A percentile compares a stretch with the other conserved stretches of the same genome.
Conservation (phyloP, 1,140 invertebrate genomes). For the Drosophila saltans region DNA sequence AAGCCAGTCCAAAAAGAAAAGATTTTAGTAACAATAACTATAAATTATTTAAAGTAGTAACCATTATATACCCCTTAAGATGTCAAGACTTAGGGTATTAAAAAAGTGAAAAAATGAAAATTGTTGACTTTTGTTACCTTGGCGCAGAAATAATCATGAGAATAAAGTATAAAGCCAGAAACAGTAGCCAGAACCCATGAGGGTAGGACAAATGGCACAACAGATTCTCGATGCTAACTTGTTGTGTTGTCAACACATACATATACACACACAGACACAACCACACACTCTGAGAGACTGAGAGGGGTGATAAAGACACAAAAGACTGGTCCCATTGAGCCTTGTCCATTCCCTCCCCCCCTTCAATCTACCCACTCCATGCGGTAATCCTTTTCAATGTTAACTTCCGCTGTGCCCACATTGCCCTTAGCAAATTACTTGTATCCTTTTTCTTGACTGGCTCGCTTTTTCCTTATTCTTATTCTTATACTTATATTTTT, state of each 20-base stretch:
- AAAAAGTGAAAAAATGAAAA: conserved; percentile 27
- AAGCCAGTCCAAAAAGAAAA: too few relatives aligned
- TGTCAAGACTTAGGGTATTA: not conserved
- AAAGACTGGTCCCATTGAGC: conserved; percentile 48
- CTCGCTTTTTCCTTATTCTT: conserved; percentile 41
- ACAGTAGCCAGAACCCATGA: conserved; percentile 37
- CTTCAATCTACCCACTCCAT: conserved; percentile 20
- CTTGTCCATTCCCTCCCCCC: not conserved
- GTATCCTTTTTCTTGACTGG: conserved; percentile 70
- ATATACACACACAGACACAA: conserved; percentile 11
- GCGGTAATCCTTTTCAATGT: conserved; percentile 79
- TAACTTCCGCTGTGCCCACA: conserved; percentile 70
- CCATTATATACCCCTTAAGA: too few relatives aligned
- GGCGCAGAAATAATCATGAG: conserved; percentile 18
- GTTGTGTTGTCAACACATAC: conserved; percentile 50
- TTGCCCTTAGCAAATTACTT: conserved; percentile 76
- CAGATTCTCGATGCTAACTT: conserved; percentile 55
- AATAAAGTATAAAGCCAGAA: conserved; percentile 33
- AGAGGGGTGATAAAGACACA: conserved; percentile 26
- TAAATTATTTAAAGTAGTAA: too few relatives aligned
- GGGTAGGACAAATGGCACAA: conserved; percentile 54
- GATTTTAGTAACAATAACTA: too few relatives aligned
- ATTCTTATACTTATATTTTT: conserved; percentile 16
- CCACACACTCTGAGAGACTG: conserved; percentile 3
- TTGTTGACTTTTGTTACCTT: conserved; percentile 74